Conservation (phyloP, 2,113 vertebrate species). For the Girardinichthys multiradiatus region DNA sequence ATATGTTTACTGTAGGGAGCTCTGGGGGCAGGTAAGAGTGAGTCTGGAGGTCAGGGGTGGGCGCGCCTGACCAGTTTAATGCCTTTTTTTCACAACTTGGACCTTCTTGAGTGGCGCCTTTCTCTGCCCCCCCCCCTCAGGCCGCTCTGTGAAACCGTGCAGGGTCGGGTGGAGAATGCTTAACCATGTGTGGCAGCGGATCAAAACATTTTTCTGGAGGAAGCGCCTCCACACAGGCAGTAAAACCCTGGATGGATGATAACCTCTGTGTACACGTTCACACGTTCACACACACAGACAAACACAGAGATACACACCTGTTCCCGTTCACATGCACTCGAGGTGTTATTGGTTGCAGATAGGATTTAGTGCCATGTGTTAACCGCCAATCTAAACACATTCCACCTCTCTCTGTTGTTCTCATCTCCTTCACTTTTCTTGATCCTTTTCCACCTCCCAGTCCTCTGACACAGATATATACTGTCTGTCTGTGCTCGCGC, state of each 20-base stretch:
- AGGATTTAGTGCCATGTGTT: constrained; percentile 52
- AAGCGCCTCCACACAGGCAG: constrained; percentile 54
- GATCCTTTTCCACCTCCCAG: constrained; percentile 12
- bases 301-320: constrained; percentile 4
- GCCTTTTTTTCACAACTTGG: constrained; percentile 44
- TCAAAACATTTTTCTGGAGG: constrained; percentile 64
- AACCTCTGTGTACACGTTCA: constrained; percentile 19
- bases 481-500: constrained; percentile 17
- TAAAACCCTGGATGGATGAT: constrained; percentile 58
- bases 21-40: constrained; percentile 30
- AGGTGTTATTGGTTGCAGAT: constrained; percentile 40
- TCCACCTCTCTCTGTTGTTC: constrained; percentile 43
- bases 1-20: constrained; percentile 26
- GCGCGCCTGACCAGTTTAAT: constrained; percentile 49
- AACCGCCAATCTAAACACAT: constrained; percentile 59
- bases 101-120: constrained; percentile 17
- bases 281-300: background rate
- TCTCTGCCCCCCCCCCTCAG: constrained; percentile 33
- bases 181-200: constrained; percentile 66
- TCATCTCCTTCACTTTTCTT: constrained; percentile 23
- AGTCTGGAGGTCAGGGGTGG: constrained; percentile 22
- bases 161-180: constrained; percentile 71
- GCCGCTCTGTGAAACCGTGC: constrained; percentile 47
- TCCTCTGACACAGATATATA: background rate
- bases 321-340: constrained; percentile 10